Conservation (phyloP, 2,888 invertebrate genomes). For the Cosmopolites sordidus region DNA sequence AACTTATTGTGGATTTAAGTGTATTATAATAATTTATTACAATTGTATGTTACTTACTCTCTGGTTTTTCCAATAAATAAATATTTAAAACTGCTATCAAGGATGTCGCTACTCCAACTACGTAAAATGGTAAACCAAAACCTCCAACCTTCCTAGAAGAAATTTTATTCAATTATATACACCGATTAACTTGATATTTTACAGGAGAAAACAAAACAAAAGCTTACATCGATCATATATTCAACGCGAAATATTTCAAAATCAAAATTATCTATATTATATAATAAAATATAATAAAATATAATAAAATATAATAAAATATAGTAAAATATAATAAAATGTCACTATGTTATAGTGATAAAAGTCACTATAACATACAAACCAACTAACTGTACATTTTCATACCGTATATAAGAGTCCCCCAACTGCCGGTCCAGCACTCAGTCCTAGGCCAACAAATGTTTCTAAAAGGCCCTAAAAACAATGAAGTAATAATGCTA, state of each 20-base stretch:
- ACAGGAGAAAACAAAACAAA: too few relatives aligned
- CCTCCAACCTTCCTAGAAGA: slow-evolving; percentile 71
- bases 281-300: too few relatives aligned
- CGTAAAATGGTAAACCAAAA: slow-evolving; percentile 73
- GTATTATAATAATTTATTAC: too few relatives aligned
- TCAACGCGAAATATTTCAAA: too few relatives aligned
- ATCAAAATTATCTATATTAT: too few relatives aligned
- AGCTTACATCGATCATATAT: not conserved
- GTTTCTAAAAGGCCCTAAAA: slow-evolving; percentile 69
- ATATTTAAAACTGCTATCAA: slow-evolving; percentile 61
- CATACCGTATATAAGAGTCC: slow-evolving; percentile 69
- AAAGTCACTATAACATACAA: too few relatives aligned
- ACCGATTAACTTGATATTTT: too few relatives aligned
- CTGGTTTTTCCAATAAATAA: slow-evolving; percentile 56
- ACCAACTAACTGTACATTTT: too few relatives aligned
- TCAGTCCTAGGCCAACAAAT: slow-evolving; percentile 75
- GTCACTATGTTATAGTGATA: too few relatives aligned
- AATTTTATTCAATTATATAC: slow-evolving; percentile 30
- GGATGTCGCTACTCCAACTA: slow-evolving; percentile 64
- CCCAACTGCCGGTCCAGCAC: slow-evolving; percentile 74
- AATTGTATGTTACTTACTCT: slow-evolving; percentile 56
- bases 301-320: too few relatives aligned
- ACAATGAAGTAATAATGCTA: slow-evolving; percentile 2
- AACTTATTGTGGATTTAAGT: too few relatives aligned
- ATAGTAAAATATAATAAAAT: too few relatives aligned